These are phyloP conservation scores for Tetramorium alpestre DNA, from an alignment of 1,140 invertebrate genomes.

Conservation along the genomic window DNA sequence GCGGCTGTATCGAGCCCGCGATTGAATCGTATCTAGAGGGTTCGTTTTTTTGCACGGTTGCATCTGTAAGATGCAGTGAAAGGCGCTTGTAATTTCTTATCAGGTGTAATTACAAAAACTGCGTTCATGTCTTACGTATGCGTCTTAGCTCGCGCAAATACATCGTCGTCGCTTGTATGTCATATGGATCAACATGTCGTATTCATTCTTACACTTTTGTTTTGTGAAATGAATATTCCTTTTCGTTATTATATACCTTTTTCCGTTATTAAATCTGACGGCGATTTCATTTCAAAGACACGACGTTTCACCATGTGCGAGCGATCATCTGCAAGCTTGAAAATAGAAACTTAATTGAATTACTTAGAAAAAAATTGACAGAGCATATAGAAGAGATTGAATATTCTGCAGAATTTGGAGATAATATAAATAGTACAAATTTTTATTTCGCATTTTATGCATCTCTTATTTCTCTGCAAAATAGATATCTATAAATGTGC, in stretches of 20 bases:
- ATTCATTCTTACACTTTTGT: not conserved
- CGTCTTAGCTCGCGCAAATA: not conserved
- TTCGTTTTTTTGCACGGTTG: not conserved
- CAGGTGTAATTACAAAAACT: not conserved
- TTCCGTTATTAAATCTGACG: not conserved
- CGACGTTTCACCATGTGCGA: not conserved
- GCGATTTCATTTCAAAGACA: not conserved
- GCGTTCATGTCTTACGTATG: not conserved
- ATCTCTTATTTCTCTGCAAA: not conserved
- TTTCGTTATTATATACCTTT: not conserved
- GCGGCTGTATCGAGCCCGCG: not conserved
- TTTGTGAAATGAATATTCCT: too few species aligned
- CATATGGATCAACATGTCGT: not conserved
- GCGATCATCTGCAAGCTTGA: not conserved
- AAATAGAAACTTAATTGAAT: not conserved
- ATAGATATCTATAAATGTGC: slow-evolving; percentile 1
- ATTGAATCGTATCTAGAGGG: not conserved
- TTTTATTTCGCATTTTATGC: not conserved
- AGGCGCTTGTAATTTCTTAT: slow-evolving; percentile 11
- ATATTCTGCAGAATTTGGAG: not conserved
- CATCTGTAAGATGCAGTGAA: not conserved
- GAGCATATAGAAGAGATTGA: not conserved
- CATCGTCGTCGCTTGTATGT: not conserved
- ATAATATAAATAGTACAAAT: not conserved
- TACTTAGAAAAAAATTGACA: not conserved